phyloP scores from a whole-genome alignment of 2,113 vertebrate species.

The Chaetodon trifascialis region DNA sequence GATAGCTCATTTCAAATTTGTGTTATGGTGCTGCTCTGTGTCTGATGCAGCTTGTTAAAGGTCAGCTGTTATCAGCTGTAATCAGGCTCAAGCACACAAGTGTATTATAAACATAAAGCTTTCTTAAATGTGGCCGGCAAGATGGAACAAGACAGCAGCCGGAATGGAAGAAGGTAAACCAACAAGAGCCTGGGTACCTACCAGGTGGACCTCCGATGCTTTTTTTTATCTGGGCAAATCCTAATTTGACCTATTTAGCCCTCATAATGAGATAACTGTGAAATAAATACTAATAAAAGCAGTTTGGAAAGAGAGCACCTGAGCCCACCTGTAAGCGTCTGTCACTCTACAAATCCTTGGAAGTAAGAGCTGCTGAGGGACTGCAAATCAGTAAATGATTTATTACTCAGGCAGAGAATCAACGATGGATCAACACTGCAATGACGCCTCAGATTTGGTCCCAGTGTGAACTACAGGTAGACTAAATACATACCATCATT shows the following conservation, averaged over 20 bases:
- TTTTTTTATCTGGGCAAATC: background rate
- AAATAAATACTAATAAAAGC: background rate
- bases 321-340: background rate
- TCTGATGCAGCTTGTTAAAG: background rate
- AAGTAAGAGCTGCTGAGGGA: background rate
- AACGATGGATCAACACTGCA: constrained; percentile 32
- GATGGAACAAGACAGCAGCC: background rate
- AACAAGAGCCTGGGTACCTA: background rate
- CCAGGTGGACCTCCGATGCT: background rate
- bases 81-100: background rate
- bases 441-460: constrained; percentile 40
- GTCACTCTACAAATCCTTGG: background rate
- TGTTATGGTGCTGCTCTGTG: background rate
- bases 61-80: constrained; percentile 22
- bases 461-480: constrained; percentile 35
- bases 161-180: background rate
- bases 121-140: background rate
- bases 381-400: constrained; percentile 35
- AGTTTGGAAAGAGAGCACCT: background rate
- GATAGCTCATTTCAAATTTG: background rate
- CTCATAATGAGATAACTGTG: background rate
- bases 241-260: background rate
- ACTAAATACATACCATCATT: constrained; percentile 1
- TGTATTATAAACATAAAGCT: constrained; percentile 7
- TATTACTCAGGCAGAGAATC: constrained; percentile 62